Evolutionary conservation across 2,888 invertebrate species (phyloP).

Genomic region (Athetis lepigone): DNA sequence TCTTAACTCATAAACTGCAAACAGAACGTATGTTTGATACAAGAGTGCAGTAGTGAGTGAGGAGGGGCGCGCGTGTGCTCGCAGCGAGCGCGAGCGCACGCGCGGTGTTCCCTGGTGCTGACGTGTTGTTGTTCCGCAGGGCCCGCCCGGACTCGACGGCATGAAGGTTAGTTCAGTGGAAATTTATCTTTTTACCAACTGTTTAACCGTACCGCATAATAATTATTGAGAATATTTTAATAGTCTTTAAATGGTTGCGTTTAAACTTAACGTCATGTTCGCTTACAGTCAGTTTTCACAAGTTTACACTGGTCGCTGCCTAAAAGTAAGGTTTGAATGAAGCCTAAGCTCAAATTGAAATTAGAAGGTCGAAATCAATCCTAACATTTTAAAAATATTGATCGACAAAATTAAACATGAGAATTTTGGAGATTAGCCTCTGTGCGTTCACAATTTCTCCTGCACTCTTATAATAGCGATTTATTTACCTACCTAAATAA

Average conservation of each 20-base stretch:
- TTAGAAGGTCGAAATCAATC: neutral
- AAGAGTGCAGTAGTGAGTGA: conserved; percentile 6
- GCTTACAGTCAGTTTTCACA: neutral
- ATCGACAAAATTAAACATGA: neutral
- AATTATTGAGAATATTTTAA: neutral
- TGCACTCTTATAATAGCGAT: neutral
- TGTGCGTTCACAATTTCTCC: neutral
- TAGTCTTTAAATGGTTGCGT: neutral
- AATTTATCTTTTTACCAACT: neutral
- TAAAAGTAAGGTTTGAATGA: neutral
- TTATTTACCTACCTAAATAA: neutral
- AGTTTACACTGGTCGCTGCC: neutral
- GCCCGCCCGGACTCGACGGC: conserved; percentile 98
- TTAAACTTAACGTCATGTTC: neutral
- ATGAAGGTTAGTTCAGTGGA: conserved; percentile 95
- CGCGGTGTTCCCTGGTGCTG: conserved; percentile 50
- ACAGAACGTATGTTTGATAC: neutral
- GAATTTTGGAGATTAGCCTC: conserved; percentile 1
- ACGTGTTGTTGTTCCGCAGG: conserved; percentile 92
- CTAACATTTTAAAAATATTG: neutral
- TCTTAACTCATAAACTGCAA: neutral
- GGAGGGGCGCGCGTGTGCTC: neutral
- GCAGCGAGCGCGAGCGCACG: neutral
- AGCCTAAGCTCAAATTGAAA: neutral
- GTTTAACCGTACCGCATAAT: neutral